phyloP scores from a whole-genome alignment of 2,888 invertebrate genomes.

The Phragmatobia fuliginosa region DNA sequence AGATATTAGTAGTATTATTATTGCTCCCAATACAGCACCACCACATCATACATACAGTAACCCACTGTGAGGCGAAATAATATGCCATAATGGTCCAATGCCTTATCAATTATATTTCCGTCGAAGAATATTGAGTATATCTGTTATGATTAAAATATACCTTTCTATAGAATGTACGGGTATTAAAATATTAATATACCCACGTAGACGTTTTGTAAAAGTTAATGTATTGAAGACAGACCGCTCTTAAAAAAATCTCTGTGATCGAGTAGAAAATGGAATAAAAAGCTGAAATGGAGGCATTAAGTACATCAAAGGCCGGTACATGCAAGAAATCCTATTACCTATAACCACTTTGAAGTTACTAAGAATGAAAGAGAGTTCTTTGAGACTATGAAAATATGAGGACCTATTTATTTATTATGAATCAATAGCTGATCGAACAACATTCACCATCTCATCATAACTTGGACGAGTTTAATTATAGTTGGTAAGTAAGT shows the following conservation, averaged over 20 bases:
- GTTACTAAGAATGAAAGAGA: slow-evolving; percentile 31
- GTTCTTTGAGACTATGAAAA: slow-evolving; percentile 25
- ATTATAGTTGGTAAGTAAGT: slow-evolving; percentile 71
- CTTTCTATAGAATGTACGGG: background rate
- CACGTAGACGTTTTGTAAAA: background rate
- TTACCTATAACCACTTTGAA: slow-evolving; percentile 50
- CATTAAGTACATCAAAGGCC: slow-evolving; percentile 47
- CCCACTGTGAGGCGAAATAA: too few species aligned
- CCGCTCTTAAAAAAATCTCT: slow-evolving; percentile 25
- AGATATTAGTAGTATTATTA: too few species aligned
- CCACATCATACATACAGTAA: background rate
- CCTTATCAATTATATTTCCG: background rate
- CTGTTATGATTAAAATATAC: background rate
- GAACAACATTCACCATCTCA: slow-evolving; percentile 54
- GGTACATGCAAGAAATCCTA: slow-evolving; percentile 46
- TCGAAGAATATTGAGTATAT: too few species aligned
- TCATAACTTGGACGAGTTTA: slow-evolving; percentile 71
- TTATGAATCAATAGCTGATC: slow-evolving; percentile 37
- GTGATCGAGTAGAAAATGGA: slow-evolving; percentile 29
- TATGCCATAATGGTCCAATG: too few species aligned
- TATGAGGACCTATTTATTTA: slow-evolving; percentile 14
- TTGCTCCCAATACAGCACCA: too few species aligned
- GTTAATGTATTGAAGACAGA: slow-evolving; percentile 22
- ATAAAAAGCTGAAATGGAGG: slow-evolving; percentile 42
- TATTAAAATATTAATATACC: slow-evolving; percentile 3